Base-by-base conservation (phyloP, 2,797 vertebrate species). In the Anguilla megastoma region DNA sequence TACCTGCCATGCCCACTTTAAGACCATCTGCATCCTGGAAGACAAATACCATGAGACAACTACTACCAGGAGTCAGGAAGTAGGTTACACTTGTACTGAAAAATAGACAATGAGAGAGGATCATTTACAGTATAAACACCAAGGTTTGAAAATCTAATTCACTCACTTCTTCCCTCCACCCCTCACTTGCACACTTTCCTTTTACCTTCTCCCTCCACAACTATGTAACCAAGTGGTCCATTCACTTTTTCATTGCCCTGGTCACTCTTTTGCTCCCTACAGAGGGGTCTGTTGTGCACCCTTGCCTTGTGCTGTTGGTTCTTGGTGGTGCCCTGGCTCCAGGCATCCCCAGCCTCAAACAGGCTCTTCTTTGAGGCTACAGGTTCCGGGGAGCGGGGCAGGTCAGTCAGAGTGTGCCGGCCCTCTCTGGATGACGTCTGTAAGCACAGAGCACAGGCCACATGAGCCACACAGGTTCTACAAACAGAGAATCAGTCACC, bases 301-400 rank as follows among this genome's bases (percentile, higher is more conserved):
- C 24, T 85, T 91, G 97, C 98, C 97, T 98, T 99, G 63, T 94
- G 96, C 0, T 95, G 18, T 0, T 89, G 21, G 12, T 91, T 85
- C 88, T 95, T 96, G 52, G 50, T 0, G 0, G 92, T 24, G 66
- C 92, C 94, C 14, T 96, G 97, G 87, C 95, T 94, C 92, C 96
- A 95, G 33, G 96, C 93, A 3, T 98, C 97, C 24, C 97, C 95
- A 0, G 93, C 95, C 93, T 99, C 98, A 95, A 98, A 99, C 54
- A 95, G 95, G 89, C 80, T 97, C 94, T 98, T 99, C 24, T 97
- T 97, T 89, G 93, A 96, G 41, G 97, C 95, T 56, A 99, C 96
- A 0, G 96, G 95, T 90, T 96, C 97, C 14, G 94, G 91, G 0
- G 94, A 93, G 90, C 90, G 92, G 14, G 95, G 95, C 88, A 98